Evolutionary conservation across 2,888 invertebrate species (phyloP).

Genomic region (Myathropa florea): DNA sequence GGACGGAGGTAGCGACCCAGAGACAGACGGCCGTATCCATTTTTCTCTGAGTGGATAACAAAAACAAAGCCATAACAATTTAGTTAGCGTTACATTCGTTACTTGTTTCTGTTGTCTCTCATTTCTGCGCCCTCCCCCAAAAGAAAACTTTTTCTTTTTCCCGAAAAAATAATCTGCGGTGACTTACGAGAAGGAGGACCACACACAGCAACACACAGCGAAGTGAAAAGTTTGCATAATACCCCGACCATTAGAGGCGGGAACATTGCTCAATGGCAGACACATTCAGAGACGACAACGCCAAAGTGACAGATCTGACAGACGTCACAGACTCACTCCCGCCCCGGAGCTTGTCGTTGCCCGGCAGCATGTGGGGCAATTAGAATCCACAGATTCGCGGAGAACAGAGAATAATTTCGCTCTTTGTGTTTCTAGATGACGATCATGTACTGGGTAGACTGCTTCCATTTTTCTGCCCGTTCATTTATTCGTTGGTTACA

Average conservation of each 20-base stretch:
- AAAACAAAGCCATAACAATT: slow-evolving; percentile 68
- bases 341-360: too few relatives aligned
- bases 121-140: background rate
- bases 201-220: background rate
- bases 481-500: background rate
- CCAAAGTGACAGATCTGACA: slow-evolving; percentile 45
- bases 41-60: slow-evolving; percentile 55
- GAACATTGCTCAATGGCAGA: too few relatives aligned
- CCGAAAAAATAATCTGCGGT: background rate
- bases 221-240: slow-evolving; percentile 49
- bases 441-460: background rate
- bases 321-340: background rate
- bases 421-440: slow-evolving; percentile 9
- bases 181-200: background rate
- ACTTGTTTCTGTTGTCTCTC: slow-evolving; percentile 9
- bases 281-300: background rate
- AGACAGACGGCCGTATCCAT: background rate
- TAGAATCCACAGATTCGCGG: slow-evolving; percentile 26
- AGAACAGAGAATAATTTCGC: slow-evolving; percentile 16
- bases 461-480: background rate
- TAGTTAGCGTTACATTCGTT: slow-evolving; percentile 52
- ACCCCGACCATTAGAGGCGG: slow-evolving; percentile 50
- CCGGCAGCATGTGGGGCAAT: slow-evolving; percentile 16
- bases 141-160: background rate
- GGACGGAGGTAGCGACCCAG: background rate